A percentile compares a stretch with the other conserved stretches of the same genome.
Evolutionary conservation across 2,888 invertebrate genomes (phyloP).

Genomic region (Andrena bicolor): DNA sequence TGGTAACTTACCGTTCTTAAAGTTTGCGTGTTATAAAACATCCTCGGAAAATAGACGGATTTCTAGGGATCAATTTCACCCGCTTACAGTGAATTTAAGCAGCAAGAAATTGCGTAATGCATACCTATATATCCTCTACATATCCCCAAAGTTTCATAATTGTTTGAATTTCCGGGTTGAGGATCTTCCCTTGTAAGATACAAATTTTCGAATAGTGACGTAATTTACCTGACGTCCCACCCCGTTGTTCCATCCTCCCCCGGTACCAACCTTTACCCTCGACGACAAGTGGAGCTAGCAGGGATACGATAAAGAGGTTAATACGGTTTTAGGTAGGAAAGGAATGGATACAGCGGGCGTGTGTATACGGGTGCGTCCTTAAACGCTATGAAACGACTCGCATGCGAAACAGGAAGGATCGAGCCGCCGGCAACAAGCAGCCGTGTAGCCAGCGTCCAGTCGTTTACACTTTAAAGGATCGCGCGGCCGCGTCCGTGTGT

Average conservation of each 20-base stretch:
- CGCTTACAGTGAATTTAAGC: too few species aligned
- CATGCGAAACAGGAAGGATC: conserved; percentile 36
- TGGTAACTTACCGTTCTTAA: too few species aligned
- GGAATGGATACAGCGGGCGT: conserved; percentile 39
- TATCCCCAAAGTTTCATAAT: too few species aligned
- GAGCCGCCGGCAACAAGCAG: not conserved
- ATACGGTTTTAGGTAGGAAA: conserved; percentile 55
- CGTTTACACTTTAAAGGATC: conserved; percentile 52
- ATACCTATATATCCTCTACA: too few species aligned
- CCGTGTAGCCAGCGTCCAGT: conserved; percentile 6
- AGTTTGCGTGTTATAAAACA: too few species aligned
- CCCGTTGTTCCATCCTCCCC: not conserved
- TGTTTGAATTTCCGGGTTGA: too few species aligned
- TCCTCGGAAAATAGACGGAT: too few species aligned
- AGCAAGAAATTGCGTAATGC: too few species aligned
- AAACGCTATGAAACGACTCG: conserved; percentile 57
- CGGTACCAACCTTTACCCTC: conserved; percentile 4
- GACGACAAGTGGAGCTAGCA: conserved; percentile 30
- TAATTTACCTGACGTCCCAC: conserved; percentile 18
- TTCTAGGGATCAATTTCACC: too few species aligned
- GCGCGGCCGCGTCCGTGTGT: conserved; percentile 6
- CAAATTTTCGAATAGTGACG: conserved; percentile 28
- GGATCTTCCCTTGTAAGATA: not conserved
- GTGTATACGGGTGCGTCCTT: conserved; percentile 21
- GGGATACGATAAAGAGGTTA: conserved; percentile 43